A percentile compares a stretch with the other conserved stretches of the same genome.
Evolutionary conservation across 2,113 vertebrate genomes (phyloP).

Genomic region (Eonycteris spelaea): DNA sequence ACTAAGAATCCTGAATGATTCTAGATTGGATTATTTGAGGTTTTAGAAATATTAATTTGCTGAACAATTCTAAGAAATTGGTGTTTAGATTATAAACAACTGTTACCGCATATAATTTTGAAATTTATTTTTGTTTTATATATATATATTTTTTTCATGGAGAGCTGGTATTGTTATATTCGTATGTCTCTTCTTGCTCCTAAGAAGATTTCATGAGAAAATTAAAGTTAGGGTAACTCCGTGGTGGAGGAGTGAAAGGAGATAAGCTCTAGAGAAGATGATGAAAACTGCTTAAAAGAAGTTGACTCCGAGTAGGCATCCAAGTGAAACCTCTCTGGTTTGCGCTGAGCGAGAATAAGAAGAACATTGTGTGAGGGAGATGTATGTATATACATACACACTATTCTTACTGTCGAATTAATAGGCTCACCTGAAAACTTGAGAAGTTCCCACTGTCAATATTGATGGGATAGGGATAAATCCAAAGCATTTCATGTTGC

Average conservation of each 20-base stretch:
- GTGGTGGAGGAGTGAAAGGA: accelerated
- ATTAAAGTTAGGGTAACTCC: background rate
- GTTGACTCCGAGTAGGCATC: background rate
- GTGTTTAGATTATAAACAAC: background rate
- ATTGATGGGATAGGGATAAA: background rate
- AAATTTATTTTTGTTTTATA: background rate
- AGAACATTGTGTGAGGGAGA: background rate
- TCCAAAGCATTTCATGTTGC: background rate
- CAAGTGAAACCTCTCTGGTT: background rate
- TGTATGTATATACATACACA: background rate
- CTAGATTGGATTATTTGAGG: background rate
- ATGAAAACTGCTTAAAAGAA: background rate
- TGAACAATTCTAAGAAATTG: background rate
- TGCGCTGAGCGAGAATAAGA: background rate
- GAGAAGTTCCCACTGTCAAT: background rate
- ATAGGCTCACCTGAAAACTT: background rate
- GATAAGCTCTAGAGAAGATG: background rate
- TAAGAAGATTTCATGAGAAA: background rate
- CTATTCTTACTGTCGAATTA: background rate
- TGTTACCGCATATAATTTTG: background rate
- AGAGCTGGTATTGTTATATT: background rate
- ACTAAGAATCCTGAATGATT: background rate
- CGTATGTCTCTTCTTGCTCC: background rate
- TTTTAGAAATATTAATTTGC: background rate
- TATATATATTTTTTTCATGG: background rate